These are phyloP conservation scores for Megalops atlanticus DNA, from an alignment of 2,113 vertebrate species.

Conservation along the genomic window DNA sequence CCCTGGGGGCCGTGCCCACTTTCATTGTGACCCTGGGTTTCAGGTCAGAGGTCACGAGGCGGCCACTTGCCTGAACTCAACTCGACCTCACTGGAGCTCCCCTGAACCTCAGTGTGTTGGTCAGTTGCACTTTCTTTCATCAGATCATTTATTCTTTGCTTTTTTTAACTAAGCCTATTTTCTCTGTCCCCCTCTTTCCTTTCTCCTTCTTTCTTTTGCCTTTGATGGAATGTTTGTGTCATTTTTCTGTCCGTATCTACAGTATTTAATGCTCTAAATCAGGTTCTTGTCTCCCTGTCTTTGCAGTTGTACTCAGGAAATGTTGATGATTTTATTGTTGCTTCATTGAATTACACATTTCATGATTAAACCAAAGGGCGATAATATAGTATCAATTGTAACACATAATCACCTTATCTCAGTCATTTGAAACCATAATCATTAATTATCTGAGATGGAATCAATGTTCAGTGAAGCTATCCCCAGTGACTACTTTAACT, in stretches of 20 bases:
- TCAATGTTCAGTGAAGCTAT: neutral
- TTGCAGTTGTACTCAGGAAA: neutral
- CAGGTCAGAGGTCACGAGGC: slow-evolving; percentile 83
- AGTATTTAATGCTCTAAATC: neutral
- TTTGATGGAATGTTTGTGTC: neutral
- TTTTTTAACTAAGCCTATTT: no score
- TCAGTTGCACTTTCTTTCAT: slow-evolving; percentile 40
- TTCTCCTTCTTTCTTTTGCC: neutral
- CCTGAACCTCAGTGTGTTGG: slow-evolving; percentile 72
- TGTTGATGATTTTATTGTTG: neutral
- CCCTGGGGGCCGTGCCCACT: slow-evolving; percentile 84
- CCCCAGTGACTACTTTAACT: neutral
- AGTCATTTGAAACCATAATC: neutral
- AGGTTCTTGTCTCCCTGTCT: neutral
- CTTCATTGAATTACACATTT: neutral
- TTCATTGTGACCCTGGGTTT: slow-evolving; percentile 86
- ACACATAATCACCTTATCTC: neutral
- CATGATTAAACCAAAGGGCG: neutral
- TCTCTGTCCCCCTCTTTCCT: neutral
- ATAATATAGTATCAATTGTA: neutral
- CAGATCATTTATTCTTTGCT: neutral
- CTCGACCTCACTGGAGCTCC: slow-evolving; percentile 83
- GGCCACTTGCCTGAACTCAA: slow-evolving; percentile 81
- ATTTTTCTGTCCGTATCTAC: neutral
- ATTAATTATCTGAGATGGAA: neutral